Conservation (phyloP, 1,140 invertebrate genomes). For the Adoxophyes honmai region DNA sequence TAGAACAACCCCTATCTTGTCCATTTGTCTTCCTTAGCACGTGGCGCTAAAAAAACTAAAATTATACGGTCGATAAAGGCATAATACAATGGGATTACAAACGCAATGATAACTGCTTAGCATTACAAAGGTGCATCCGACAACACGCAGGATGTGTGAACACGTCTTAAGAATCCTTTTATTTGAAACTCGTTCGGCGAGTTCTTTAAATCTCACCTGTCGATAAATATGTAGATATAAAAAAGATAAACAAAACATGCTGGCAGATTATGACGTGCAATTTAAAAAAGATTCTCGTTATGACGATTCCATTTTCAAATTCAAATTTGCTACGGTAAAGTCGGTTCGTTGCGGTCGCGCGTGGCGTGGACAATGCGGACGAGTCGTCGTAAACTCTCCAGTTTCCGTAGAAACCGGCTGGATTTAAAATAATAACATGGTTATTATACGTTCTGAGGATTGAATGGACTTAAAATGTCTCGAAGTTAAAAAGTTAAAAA, state of each 20-base stretch:
- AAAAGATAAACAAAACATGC: slow-evolving; percentile 23
- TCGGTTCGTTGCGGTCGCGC: slow-evolving; percentile 51
- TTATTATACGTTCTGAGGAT: slow-evolving; percentile 28
- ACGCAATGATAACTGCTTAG: slow-evolving; percentile 66
- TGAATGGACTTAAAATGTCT: slow-evolving; percentile 37
- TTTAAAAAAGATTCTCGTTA: slow-evolving; percentile 42
- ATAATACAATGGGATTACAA: slow-evolving; percentile 36
- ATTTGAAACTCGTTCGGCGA: slow-evolving; percentile 45
- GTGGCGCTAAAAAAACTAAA: slow-evolving; percentile 64
- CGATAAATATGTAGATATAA: neutral
- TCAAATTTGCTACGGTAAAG: slow-evolving; percentile 61
- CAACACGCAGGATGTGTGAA: slow-evolving; percentile 55
- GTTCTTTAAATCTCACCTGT: slow-evolving; percentile 22
- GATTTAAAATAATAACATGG: slow-evolving; percentile 62
- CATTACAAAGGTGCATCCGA: slow-evolving; percentile 61
- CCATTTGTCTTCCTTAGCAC: slow-evolving; percentile 55
- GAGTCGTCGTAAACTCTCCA: slow-evolving; percentile 60
- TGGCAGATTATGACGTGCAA: too few relatives aligned
- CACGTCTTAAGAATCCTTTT: slow-evolving; percentile 47
- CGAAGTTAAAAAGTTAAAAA: too few relatives aligned
- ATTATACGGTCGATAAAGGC: slow-evolving; percentile 54
- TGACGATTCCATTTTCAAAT: slow-evolving; percentile 62
- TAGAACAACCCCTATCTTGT: slow-evolving; percentile 75
- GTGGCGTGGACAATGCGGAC: slow-evolving; percentile 62
- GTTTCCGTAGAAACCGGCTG: slow-evolving; percentile 64